Base-by-base conservation (phyloP, 1,140 invertebrate species). In the Littorina saxatilis region DNA sequence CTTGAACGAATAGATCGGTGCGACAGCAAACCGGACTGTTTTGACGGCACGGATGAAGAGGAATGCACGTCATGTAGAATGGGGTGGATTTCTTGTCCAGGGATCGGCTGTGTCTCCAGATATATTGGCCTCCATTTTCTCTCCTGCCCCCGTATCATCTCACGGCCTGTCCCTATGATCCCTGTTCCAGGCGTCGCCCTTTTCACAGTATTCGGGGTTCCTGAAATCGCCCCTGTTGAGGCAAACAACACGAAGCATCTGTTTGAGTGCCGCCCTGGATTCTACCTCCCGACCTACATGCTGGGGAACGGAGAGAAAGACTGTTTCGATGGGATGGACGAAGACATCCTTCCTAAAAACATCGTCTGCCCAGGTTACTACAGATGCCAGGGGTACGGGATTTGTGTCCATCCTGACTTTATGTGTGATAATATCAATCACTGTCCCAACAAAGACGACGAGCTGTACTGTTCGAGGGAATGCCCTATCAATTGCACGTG, bases 391-490 rank as follows among this genome's bases (percentile, higher is more conserved):
- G 11, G 52, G 13, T 61, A 55, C 5, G 27, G 72, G 0, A 47
- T 68, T 1, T 83, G 82, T 70, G 40, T 83, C n/a, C 77, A 80
- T 39, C 73, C 55, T n/a, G 58, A 83, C 11, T 32, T 76, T 35
- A 17, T 83, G 1, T 83, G 82, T 68, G 82, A 83, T 58, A 43
- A 58, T 5, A 11, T 63, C 11, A 47, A 74, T 50, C 77, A 83
- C 32, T 83, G 82, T 37, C 82, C 82, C 15, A n/a, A 83, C 29
- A 72, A 80, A 29, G 82, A 80, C 47, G 82, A 83, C 37, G 82
- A 80, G 35, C 55, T 75, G 0, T 70, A 75, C n/a, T 83, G 82
- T 55, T 39, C 39, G 27, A 9, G 52, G 0, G 61, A 52, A 1
- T 80, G 72, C 23, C 82, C 82, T 15, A 20, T 55, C 17, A 63